Evolutionary conservation across 2,888 invertebrate species (phyloP).

Genomic region (Anoplius nigerrimus): DNA sequence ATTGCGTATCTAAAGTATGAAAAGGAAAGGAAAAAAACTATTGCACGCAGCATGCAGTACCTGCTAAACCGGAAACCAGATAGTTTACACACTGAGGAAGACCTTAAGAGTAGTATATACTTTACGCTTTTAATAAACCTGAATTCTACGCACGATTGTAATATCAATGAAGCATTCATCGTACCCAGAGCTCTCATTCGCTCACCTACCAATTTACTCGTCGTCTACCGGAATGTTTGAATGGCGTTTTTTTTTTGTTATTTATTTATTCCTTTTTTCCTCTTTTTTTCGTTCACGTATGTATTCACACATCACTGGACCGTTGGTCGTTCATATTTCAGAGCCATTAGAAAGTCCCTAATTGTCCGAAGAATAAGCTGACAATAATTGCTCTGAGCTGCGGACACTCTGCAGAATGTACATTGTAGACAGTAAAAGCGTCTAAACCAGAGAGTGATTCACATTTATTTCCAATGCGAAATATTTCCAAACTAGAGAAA

Average conservation of each 20-base stretch:
- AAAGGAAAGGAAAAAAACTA: constrained; percentile 39
- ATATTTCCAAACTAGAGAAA: constrained; percentile 49
- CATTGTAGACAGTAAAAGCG: constrained; percentile 65
- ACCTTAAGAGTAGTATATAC: constrained; percentile 66
- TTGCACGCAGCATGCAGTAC: constrained; percentile 53
- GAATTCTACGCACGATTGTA: constrained; percentile 66
- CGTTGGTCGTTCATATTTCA: constrained; percentile 42
- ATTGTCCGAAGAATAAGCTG: constrained; percentile 46
- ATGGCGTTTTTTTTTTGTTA: constrained; percentile 53
- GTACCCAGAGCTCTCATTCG: constrained; percentile 55
- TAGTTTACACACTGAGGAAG: constrained; percentile 67
- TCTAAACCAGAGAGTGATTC: constrained; percentile 63
- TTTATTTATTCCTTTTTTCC: too few species aligned
- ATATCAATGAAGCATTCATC: constrained; percentile 60
- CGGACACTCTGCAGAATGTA: constrained; percentile 63
- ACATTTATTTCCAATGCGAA: constrained; percentile 48
- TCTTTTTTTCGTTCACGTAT: constrained; percentile 31
- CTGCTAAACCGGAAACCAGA: constrained; percentile 45
- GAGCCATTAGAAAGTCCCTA: constrained; percentile 54
- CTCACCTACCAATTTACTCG: constrained; percentile 1
- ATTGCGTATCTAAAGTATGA: constrained; percentile 48
- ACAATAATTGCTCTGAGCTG: constrained; percentile 55
- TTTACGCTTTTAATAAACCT: constrained; percentile 63
- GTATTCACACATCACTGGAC: constrained; percentile 45
- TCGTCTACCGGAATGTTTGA: constrained; percentile 66